Evolutionary conservation across 2,888 invertebrate species (phyloP).

Genomic region (Synanthedon myopaeformis): DNA sequence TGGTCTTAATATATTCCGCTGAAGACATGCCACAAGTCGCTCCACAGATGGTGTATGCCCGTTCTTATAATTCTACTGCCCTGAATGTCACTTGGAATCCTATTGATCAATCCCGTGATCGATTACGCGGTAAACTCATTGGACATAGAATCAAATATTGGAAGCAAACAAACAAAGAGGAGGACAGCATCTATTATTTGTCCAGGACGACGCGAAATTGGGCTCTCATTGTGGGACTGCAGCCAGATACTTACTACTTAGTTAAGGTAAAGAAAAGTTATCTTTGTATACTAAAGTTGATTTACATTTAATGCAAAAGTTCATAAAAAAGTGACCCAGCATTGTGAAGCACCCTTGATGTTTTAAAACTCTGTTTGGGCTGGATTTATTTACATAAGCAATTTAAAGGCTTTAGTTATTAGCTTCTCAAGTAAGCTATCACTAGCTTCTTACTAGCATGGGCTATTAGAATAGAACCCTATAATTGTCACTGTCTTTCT

Average conservation of each 20-base stretch:
- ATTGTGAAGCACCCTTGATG: no score
- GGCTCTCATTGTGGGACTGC: slow-evolving; percentile 92
- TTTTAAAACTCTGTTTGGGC: no score
- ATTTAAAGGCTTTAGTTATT: no score
- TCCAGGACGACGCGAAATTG: slow-evolving; percentile 86
- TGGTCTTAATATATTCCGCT: slow-evolving; percentile 83
- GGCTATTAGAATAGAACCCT: no score
- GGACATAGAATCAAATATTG: slow-evolving; percentile 96
- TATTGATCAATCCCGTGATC: slow-evolving; percentile 85
- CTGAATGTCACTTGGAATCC: slow-evolving; percentile 93
- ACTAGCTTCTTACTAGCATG: no score
- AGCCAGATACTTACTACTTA: slow-evolving; percentile 92
- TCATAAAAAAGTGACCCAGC: no score
- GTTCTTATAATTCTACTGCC: slow-evolving; percentile 90
- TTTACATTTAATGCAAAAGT: no score
- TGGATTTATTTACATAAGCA: no score
- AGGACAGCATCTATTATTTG: slow-evolving; percentile 85
- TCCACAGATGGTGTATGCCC: slow-evolving; percentile 83
- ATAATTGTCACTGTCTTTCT: no score
- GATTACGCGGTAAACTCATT: slow-evolving; percentile 88
- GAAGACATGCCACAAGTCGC: slow-evolving; percentile 94
- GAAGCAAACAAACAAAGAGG: slow-evolving; percentile 80
- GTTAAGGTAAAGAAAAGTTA: slow-evolving; percentile 74
- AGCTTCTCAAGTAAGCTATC: no score
- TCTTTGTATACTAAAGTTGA: background rate